Evolutionary conservation across 2,113 vertebrate species (phyloP).

Genomic region (Python bivittatus): DNA sequence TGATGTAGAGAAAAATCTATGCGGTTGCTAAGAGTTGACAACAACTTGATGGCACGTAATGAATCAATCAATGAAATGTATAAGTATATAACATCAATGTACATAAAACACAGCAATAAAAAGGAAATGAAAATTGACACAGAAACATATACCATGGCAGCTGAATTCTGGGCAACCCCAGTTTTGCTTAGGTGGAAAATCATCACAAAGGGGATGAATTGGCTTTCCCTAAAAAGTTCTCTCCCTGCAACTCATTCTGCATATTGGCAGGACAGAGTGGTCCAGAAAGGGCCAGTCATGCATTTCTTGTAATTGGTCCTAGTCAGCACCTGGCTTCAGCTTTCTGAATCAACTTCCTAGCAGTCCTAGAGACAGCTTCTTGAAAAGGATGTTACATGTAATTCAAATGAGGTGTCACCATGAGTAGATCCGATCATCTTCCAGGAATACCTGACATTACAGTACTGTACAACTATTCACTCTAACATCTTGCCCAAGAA

Average conservation of each 20-base stretch:
- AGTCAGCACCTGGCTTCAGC: background rate
- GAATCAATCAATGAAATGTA: background rate
- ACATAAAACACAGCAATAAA: background rate
- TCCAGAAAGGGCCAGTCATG: background rate
- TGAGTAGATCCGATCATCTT: background rate
- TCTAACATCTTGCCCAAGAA: background rate
- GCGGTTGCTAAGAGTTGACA: background rate
- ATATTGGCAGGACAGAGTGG: background rate
- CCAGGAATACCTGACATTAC: background rate
- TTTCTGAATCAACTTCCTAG: background rate
- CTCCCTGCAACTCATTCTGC: background rate
- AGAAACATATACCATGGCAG: background rate
- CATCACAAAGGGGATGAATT: background rate
- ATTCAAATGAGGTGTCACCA: background rate
- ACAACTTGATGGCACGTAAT: background rate
- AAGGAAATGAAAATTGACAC: background rate
- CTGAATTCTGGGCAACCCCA: background rate
- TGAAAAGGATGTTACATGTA: background rate
- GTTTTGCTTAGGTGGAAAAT: background rate
- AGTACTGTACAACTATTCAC: background rate
- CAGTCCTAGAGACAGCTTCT: background rate
- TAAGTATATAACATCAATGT: background rate
- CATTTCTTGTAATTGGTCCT: background rate
- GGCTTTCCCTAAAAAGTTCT: background rate
- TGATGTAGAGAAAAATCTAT: background rate